phyloP scores from a whole-genome alignment of 2,797 vertebrate species.

The Acropternis orthonyx region DNA sequence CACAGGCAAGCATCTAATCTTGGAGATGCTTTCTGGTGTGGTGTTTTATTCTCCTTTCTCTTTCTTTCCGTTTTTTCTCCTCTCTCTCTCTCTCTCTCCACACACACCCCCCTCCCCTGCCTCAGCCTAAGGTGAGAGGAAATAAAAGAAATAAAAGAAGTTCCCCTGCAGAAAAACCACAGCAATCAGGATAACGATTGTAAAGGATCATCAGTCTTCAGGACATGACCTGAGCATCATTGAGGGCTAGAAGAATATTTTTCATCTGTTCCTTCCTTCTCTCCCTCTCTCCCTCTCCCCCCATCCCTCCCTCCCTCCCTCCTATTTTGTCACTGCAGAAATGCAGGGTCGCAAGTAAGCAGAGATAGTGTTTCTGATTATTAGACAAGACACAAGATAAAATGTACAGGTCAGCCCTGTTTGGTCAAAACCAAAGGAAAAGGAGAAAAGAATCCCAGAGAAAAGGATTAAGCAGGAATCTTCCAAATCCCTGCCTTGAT shows the following conservation, averaged over 20 bases:
- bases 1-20: slow-evolving; percentile 35
- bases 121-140: neutral
- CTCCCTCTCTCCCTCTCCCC: no score
- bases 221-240: neutral
- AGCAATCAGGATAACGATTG: neutral
- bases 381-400: neutral
- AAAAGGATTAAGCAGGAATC: slow-evolving; percentile 29
- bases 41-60: neutral
- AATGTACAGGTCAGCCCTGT: neutral
- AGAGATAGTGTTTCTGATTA: neutral
- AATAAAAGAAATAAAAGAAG: neutral
- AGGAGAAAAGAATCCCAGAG: neutral
- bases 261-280: neutral
- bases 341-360: neutral
- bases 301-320: neutral
- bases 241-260: neutral
- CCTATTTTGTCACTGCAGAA: neutral
- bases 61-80: neutral
- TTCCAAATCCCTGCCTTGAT: slow-evolving; percentile 16
- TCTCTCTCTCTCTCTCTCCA: no score
- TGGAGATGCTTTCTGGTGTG: slow-evolving; percentile 17
- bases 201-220: neutral
- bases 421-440: slow-evolving; percentile 14
- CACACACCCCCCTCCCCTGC: no score
- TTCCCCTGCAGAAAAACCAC: neutral